phyloP scores from a whole-genome alignment of 2,888 invertebrate species.

The Clistopyga incitator region DNA sequence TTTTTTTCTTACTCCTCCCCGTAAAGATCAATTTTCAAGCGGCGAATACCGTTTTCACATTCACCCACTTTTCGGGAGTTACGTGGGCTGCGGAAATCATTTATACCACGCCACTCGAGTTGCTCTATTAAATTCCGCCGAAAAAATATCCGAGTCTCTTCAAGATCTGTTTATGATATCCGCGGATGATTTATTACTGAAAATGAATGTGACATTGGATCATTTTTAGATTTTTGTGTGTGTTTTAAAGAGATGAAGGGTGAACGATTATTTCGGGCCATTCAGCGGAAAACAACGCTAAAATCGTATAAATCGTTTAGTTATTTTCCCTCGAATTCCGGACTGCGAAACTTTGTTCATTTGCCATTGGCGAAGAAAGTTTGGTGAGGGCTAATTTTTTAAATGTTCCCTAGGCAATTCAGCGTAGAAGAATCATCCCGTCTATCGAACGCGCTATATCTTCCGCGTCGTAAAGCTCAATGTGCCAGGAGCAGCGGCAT shows the following conservation, averaged over 20 bases:
- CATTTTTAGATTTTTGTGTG: too few species aligned
- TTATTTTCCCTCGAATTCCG: slow-evolving; percentile 15
- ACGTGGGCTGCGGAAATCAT: not conserved
- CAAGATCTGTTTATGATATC: not conserved
- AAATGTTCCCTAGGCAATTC: slow-evolving; percentile 38
- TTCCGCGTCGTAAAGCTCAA: slow-evolving; percentile 71
- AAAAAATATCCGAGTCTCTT: not conserved
- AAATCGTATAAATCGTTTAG: too few species aligned
- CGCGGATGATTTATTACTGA: too few species aligned
- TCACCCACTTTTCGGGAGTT: not conserved
- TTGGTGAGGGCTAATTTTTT: slow-evolving; percentile 45
- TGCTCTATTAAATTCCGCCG: not conserved
- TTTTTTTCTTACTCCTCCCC: slow-evolving; percentile 2
- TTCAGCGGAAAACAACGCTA: too few species aligned
- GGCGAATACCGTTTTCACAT: slow-evolving; percentile 14
- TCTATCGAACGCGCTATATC: slow-evolving; percentile 65
- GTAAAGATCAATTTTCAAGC: slow-evolving; percentile 48
- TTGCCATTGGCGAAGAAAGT: not conserved
- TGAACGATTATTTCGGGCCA: too few species aligned
- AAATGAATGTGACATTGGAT: too few species aligned
- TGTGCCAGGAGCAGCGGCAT: slow-evolving; percentile 43
- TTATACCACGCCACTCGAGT: not conserved
- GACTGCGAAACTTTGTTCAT: not conserved
- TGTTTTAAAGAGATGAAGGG: too few species aligned
- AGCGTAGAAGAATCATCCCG: slow-evolving; percentile 40